Base-by-base conservation (phyloP, 2,797 vertebrate species). In the Neosilurus hyrtlii region DNA sequence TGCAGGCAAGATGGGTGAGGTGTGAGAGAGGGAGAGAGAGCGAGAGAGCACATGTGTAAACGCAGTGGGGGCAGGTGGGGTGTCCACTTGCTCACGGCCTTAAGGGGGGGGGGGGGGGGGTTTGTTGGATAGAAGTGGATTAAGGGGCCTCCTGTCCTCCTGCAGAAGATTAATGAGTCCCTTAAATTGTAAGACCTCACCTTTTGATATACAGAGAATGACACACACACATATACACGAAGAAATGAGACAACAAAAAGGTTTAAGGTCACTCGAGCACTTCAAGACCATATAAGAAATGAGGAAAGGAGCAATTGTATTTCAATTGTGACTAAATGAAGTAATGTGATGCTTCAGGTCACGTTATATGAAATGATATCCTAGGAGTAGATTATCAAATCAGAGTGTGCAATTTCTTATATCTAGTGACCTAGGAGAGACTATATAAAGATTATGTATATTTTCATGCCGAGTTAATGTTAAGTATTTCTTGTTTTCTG, bases 151-250 rank as follows among this genome's bases (percentile, higher is more conserved):
- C 86, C 86, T 87, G 87, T 90, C 84, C 63, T 70, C 79, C 80
- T 77, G 75, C 56, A 74, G 85, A 89, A 89, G 90, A 91, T 91
- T 89, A 88, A 91, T 89, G 88, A 89, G 85, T 85, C 85, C 85
- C 81, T 87, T 85, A 86, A 89, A 90, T 80, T n/a, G 77, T 76
- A 84, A 83, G 84, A 83, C 81, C 84, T 74, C 82, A 83, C 82
- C 86, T 89, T 51, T 87, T 87, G 85, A 88, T 86, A 85, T 82
- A 43, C 84, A 85, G 73, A 70, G 84, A 89, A 85, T 85, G 88
- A 85, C 82, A 85, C 81, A 85, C 79, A 81, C 77, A 79, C 70
- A n/a, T n/a, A n/a, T n/a, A n/a, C n/a, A n/a, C n/a, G 70, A 84
- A 81, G 68, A 80, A 67, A 67, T 72, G 81, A 86, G 83, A 85